phyloP scores from a whole-genome alignment of 2,888 invertebrate species.

The Pogonocherus hispidulus region DNA sequence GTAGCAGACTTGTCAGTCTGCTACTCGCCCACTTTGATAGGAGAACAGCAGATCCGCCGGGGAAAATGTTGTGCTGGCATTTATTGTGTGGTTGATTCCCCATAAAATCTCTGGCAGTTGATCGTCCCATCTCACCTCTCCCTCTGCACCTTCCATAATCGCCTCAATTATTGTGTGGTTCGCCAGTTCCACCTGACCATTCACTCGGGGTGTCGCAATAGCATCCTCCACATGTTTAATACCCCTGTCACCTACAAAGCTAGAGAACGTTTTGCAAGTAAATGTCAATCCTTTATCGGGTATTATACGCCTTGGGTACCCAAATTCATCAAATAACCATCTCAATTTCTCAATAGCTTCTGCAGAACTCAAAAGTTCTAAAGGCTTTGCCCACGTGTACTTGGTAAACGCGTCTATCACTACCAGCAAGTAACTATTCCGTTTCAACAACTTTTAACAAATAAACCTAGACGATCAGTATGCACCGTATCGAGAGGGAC shows the following conservation, averaged over 20 bases:
- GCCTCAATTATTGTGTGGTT: background rate
- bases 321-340: constrained; percentile 41
- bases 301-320: background rate
- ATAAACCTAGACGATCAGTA: background rate
- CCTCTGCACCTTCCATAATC: background rate
- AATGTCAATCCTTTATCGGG: background rate
- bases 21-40: constrained; percentile 32
- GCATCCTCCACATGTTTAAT: constrained; percentile 7
- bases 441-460: background rate
- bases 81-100: background rate
- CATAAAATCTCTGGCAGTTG: background rate
- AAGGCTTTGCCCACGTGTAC: background rate
- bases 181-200: background rate
- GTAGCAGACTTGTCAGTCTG: too few relatives aligned
- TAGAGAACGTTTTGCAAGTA: background rate
- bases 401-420: background rate
- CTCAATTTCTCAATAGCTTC: constrained; percentile 24
- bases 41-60: too few relatives aligned
- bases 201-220: background rate
- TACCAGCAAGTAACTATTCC: background rate
- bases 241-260: background rate
- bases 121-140: background rate
- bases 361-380: background rate
- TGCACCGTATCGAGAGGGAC: background rate
- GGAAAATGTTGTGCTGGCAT: constrained; percentile 13